Evolutionary conservation across 2,888 invertebrate genomes (phyloP), one percentile per base, ranked within the genome.

Genomic region (Megamerina dolium): DNA sequence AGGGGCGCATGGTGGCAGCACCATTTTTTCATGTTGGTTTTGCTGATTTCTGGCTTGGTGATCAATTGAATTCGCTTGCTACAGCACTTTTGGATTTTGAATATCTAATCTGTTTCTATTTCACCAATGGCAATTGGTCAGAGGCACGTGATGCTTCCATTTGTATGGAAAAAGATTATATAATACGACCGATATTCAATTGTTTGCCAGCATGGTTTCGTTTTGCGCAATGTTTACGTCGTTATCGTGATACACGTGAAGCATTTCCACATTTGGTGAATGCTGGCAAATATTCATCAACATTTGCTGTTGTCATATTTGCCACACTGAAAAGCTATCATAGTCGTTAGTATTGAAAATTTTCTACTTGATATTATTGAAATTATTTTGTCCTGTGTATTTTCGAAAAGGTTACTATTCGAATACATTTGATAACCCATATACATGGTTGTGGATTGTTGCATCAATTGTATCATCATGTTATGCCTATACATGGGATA

Each of bases 11-110:
- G 53, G 61, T 93, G 35, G 81, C 87, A 26, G 92, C 96, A 0
- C 96, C 96, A 16, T 93, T 95, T 65, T 85, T 88, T 64, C 89
- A 88, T 55, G 96, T 97, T 8, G 81, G 87, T 32, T 97, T 96
- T 66, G 94, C 96, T 18, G 96, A 97, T 74, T 97, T 97, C 79
- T 97, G 96, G 96, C 81, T 97, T 68, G 96, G 94, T 5, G 96
- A 97, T 76, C 97, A 97, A 70, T 77, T 96, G 63, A 97, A 95
- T 72, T 95, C 95, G 41, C 77, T 99, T 52, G 86, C 81, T 1
- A 86, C 85, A 0, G 87, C 92, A 4, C 81, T 99, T 53, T 75
- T 94, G 12, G 99, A 99, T 72, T 85, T 96, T 64, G 94, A 97
- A 61, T 99, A 89, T 70, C 79, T 96, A 51, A 70, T 89, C 20